Percentiles rank a stretch among this genome's conserved stretches.
Evolutionary conservation across 2,113 vertebrate species (phyloP).

Genomic region (Rafetus swinhoei): DNA sequence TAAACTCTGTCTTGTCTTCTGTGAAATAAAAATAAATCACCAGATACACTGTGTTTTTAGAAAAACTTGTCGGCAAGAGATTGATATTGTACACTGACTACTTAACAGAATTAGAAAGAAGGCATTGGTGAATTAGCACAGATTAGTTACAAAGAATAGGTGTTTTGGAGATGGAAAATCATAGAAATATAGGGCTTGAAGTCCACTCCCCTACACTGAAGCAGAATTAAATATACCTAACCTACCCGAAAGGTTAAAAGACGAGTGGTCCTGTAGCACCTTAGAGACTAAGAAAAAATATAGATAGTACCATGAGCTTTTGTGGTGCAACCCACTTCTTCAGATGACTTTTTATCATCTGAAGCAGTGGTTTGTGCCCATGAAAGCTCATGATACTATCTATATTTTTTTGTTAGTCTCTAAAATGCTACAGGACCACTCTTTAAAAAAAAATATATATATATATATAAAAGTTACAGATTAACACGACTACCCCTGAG

Average conservation of each 20-base stretch:
- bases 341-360: no score
- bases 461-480: no score
- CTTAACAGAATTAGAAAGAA: not conserved
- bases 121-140: not conserved
- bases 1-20: not conserved
- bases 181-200: not conserved
- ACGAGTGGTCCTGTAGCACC: no score
- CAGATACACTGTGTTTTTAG: not conserved
- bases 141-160: not conserved
- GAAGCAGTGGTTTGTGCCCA: no score
- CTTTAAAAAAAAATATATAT: no score
- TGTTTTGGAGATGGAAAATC: not conserved
- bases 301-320: no score
- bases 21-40: not conserved
- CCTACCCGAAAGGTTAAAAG: not conserved
- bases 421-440: no score
- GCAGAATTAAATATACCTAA: not conserved
- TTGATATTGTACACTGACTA: accelerated
- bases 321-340: no score
- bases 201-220: not conserved
- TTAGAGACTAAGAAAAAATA: no score
- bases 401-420: no score
- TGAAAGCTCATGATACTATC: no score
- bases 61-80: not conserved
- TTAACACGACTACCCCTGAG: no score